Evolutionary conservation across 2,888 invertebrate genomes (phyloP).

Genomic region (Deilephila elpenor): DNA sequence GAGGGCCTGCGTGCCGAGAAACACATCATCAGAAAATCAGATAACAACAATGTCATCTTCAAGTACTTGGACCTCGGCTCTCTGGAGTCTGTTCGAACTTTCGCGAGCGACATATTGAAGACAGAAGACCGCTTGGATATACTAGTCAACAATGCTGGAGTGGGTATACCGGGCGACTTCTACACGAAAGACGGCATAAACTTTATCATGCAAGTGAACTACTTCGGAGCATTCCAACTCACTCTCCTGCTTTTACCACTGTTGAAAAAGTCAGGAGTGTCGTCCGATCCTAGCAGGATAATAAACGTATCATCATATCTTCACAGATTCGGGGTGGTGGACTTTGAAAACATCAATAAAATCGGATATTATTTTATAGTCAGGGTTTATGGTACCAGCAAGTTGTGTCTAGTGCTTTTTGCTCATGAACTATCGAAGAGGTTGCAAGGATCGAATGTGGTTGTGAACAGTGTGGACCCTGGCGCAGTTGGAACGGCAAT

Average conservation of each 20-base stretch:
- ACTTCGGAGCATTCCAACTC: slow-evolving; percentile 95
- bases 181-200: slow-evolving; percentile 93
- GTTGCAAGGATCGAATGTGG: slow-evolving; percentile 86
- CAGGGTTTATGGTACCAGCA: slow-evolving; percentile 84
- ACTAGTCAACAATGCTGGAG: slow-evolving; percentile 95
- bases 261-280: slow-evolving; percentile 82
- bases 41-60: slow-evolving; percentile 88
- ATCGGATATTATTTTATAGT: slow-evolving; percentile 76
- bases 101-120: slow-evolving; percentile 90
- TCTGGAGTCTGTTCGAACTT: slow-evolving; percentile 90
- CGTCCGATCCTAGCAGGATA: slow-evolving; percentile 88
- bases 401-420: slow-evolving; percentile 90
- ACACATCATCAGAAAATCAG: slow-evolving; percentile 86
- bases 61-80: slow-evolving; percentile 90
- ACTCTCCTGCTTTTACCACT: slow-evolving; percentile 94
- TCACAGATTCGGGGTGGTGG: slow-evolving; percentile 88
- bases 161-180: slow-evolving; percentile 84
- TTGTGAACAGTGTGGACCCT: slow-evolving; percentile 92
- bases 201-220: slow-evolving; percentile 95
- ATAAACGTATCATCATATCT: slow-evolving; percentile 91
- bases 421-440: slow-evolving; percentile 89
- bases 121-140: slow-evolving; percentile 90
- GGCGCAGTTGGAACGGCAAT: slow-evolving; percentile 93
- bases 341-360: slow-evolving; percentile 89
- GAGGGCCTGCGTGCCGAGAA: slow-evolving; percentile 78